A percentile compares a stretch with the other conserved stretches of the same genome.
phyloP scores from a whole-genome alignment of 1,140 invertebrate species.

The Rhynchophorus ferrugineus region DNA sequence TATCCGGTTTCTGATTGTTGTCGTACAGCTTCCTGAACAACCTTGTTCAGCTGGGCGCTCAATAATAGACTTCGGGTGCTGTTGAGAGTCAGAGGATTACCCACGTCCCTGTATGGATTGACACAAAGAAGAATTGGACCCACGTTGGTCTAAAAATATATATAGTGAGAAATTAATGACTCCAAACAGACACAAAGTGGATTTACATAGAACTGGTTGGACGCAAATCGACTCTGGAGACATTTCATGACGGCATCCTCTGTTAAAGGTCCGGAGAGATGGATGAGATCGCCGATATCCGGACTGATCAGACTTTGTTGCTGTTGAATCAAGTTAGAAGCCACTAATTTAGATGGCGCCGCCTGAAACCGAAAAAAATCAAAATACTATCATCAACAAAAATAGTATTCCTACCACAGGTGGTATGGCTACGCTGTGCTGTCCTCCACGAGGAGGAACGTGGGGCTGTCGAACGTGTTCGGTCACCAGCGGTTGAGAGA shows the following conservation, averaged over 20 bases:
- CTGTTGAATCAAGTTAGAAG: conserved; percentile 35
- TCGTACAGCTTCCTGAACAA: conserved; percentile 85
- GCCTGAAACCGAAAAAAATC: conserved; percentile 28
- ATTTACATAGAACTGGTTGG: conserved; percentile 83
- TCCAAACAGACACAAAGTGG: neutral
- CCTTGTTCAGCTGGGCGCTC: conserved; percentile 67
- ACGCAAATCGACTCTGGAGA: conserved; percentile 78
- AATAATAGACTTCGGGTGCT: conserved; percentile 66
- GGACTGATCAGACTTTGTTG: conserved; percentile 23
- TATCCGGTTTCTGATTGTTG: conserved; percentile 91
- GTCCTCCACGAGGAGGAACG: conserved; percentile 5
- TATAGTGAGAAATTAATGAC: neutral
- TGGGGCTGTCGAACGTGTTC: conserved; percentile 10
- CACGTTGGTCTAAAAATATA: conserved; percentile 73
- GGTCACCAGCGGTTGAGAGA: neutral
- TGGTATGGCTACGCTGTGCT: neutral
- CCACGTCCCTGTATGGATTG: conserved; percentile 80
- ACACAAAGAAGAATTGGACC: conserved; percentile 84
- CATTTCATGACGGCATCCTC: conserved; percentile 89
- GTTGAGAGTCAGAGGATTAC: conserved; percentile 78
- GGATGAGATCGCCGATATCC: conserved; percentile 78
- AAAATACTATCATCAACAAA: neutral
- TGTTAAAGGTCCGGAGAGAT: conserved; percentile 82
- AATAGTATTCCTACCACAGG: conserved; percentile 4
- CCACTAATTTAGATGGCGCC: conserved; percentile 39